Evolutionary conservation across 2,797 vertebrate species (phyloP).

Genomic region (Malurus leucopterus): DNA sequence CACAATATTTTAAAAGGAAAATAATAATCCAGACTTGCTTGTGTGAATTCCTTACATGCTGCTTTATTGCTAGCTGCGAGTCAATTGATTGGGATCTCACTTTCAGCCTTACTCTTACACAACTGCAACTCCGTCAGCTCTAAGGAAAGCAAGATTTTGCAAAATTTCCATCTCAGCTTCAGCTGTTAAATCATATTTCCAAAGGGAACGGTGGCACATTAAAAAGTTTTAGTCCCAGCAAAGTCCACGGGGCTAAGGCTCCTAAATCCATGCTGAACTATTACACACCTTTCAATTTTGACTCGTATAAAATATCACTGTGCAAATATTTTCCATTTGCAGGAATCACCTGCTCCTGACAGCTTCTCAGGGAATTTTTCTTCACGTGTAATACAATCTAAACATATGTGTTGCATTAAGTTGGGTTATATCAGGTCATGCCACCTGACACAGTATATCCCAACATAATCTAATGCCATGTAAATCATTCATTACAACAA

Average conservation of each 20-base stretch:
- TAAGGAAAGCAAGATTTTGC: not conserved
- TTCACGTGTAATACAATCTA: constrained; percentile 68
- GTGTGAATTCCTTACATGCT: not conserved
- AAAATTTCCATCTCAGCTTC: not conserved
- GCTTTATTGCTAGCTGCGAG: not conserved
- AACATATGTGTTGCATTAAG: constrained; percentile 78
- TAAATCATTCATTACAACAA: constrained; percentile 70
- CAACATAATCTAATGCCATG: constrained; percentile 64
- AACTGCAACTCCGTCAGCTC: not conserved
- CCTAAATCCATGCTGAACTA: not conserved
- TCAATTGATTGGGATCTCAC: not conserved
- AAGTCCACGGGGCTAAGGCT: not conserved
- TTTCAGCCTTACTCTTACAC: not conserved
- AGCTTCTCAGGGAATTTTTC: constrained; percentile 70
- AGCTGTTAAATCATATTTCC: constrained; percentile 7
- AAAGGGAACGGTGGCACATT: not conserved
- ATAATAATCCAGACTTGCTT: constrained; percentile 26
- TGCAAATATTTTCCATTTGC: constrained; percentile 72
- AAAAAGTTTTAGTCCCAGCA: not conserved
- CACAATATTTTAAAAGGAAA: constrained; percentile 23
- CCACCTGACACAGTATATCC: constrained; percentile 75
- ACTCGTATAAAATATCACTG: constrained; percentile 63
- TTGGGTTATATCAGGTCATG: constrained; percentile 77
- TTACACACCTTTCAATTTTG: constrained; percentile 47
- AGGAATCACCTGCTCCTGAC: constrained; percentile 76